These are phyloP conservation scores for Camelus dromedarius DNA, from an alignment of 2,113 vertebrate species.

Conservation along the genomic window DNA sequence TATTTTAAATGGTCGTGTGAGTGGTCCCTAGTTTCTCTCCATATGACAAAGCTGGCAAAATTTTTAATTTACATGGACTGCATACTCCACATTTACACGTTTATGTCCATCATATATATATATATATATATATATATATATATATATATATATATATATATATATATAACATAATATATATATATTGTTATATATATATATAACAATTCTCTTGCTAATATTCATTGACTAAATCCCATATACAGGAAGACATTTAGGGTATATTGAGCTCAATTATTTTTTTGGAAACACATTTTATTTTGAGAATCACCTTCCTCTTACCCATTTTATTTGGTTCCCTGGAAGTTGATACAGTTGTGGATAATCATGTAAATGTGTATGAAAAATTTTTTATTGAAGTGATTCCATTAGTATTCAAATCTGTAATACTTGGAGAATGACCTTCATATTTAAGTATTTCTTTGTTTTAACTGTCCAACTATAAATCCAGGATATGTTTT, in stretches of 20 bases:
- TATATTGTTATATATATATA: neutral
- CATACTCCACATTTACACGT: constrained; percentile 1
- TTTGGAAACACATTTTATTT: constrained; percentile 45
- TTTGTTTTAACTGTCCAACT: constrained; percentile 73
- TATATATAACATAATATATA: no score
- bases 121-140: no score
- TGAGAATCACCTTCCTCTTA: constrained; percentile 4
- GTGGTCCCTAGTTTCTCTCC: neutral
- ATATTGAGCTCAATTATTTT: neutral
- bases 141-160: neutral
- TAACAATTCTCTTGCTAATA: constrained; percentile 40
- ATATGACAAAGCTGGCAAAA: neutral
- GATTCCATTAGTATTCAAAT: constrained; percentile 74
- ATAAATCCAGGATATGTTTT: constrained; percentile 66
- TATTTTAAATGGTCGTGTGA: constrained; percentile 19
- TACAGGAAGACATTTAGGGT: constrained; percentile 41
- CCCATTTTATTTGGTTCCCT: constrained; percentile 31
- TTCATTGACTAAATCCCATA: constrained; percentile 52
- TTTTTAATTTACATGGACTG: neutral
- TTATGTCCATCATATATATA: neutral
- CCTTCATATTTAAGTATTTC: constrained; percentile 77
- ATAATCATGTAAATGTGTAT: constrained; percentile 69
- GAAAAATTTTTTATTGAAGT: constrained; percentile 68
- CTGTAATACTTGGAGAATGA: constrained; percentile 81
- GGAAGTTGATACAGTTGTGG: neutral